phyloP scores from a whole-genome alignment of 1,140 invertebrate genomes.

The Arion vulgaris region DNA sequence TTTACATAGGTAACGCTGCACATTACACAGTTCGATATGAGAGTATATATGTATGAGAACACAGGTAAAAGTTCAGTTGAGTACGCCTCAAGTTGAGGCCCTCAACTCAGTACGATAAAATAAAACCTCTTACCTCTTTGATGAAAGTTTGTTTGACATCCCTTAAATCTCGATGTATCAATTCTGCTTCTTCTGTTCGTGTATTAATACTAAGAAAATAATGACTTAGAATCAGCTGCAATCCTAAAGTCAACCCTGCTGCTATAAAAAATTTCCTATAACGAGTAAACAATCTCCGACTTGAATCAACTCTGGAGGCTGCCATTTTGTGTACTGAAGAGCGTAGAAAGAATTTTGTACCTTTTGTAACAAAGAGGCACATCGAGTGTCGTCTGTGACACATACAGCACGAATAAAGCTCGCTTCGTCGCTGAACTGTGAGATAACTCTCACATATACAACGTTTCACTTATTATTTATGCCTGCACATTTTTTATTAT shows the following conservation, averaged over 20 bases:
- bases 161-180: not conserved
- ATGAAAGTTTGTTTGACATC: not conserved
- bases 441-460: not conserved
- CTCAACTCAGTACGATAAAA: too few species aligned
- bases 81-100: too few species aligned
- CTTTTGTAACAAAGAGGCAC: not conserved
- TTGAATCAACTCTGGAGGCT: constrained; percentile 30
- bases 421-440: not conserved
- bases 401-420: too few species aligned
- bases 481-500: too few species aligned
- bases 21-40: too few species aligned
- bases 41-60: too few species aligned
- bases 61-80: too few species aligned
- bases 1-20: too few species aligned
- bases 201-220: constrained; percentile 24
- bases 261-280: constrained; percentile 33
- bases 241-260: constrained; percentile 29
- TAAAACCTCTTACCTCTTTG: not conserved
- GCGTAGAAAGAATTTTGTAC: not conserved
- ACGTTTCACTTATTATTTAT: too few species aligned
- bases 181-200: not conserved
- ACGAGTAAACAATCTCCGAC: constrained; percentile 14
- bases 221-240: constrained; percentile 18
- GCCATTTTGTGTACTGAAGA: constrained; percentile 29
- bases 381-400: not conserved